Conservation (phyloP, 1,140 invertebrate species). For the Sinonovacula constricta region DNA sequence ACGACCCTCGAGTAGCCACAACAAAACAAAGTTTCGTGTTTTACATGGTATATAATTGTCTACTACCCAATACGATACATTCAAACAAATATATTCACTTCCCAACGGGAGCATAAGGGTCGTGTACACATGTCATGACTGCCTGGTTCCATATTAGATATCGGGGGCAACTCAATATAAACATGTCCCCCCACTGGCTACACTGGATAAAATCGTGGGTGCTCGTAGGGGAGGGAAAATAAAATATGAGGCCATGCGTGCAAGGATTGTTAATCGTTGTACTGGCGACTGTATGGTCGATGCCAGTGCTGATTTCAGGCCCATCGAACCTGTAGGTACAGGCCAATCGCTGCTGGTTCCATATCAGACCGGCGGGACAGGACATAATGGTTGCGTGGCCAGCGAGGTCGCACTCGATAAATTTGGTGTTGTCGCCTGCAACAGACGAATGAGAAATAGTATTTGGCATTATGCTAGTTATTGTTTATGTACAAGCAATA, state of each 20-base stretch:
- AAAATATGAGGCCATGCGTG: conserved; percentile 50
- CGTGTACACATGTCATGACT: conserved; percentile 54
- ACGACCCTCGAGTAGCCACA: too few species aligned
- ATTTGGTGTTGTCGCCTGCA: conserved; percentile 29
- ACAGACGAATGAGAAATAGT: too few species aligned
- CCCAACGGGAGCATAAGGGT: too few species aligned
- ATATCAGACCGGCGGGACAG: conserved; percentile 51
- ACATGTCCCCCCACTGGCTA: conserved; percentile 54
- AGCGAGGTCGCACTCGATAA: conserved; percentile 46
- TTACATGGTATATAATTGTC: too few species aligned
- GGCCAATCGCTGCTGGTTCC: conserved; percentile 44
- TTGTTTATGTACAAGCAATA: too few species aligned
- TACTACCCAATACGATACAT: too few species aligned
- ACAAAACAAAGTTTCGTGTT: too few species aligned
- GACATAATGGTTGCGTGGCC: conserved; percentile 44
- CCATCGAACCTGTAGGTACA: conserved; percentile 50
- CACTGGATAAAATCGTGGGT: conserved; percentile 60
- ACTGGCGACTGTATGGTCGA: background rate
- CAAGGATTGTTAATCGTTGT: conserved; percentile 58
- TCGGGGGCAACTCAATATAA: conserved; percentile 52
- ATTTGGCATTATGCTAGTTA: too few species aligned
- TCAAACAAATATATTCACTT: too few species aligned
- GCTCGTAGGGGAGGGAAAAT: conserved; percentile 61
- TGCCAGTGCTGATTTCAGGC: background rate
- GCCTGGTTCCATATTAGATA: conserved; percentile 59